phyloP scores from a whole-genome alignment of 2,113 vertebrate genomes.

The Hystrix brachyura region DNA sequence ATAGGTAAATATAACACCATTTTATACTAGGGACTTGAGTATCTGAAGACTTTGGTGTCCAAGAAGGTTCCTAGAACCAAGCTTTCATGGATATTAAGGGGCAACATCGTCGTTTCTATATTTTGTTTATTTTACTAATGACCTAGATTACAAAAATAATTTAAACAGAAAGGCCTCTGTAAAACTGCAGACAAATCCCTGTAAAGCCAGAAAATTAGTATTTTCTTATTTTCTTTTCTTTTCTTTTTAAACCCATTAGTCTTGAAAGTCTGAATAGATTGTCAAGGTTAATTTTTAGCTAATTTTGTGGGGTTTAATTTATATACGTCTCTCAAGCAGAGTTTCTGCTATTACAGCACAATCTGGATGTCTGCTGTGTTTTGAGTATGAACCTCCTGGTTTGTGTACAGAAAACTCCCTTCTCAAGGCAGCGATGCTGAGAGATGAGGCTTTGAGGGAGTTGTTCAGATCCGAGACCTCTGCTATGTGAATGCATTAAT shows the following conservation, averaged over 20 bases:
- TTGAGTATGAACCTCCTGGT: neutral
- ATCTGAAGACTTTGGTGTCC: neutral
- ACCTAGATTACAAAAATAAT: neutral
- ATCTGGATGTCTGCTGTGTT: neutral
- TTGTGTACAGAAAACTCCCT: neutral
- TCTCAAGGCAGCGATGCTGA: neutral
- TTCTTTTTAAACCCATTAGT: neutral
- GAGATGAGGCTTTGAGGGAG: neutral
- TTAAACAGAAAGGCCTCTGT: neutral
- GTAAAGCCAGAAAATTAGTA: neutral
- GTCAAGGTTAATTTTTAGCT: neutral
- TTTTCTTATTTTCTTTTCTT: neutral
- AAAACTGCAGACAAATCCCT: constrained; percentile 1
- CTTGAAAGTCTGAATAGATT: neutral
- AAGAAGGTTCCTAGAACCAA: neutral
- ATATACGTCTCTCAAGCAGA: neutral
- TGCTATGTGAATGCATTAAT: neutral
- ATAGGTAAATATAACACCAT: neutral
- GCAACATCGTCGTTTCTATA: neutral
- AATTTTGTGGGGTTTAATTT: neutral
- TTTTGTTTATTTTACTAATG: constrained; percentile 47
- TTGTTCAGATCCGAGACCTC: neutral
- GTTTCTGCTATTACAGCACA: neutral
- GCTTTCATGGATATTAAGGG: neutral
- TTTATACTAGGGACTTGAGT: neutral